These are phyloP conservation scores for Dione juno DNA, from an alignment of 2,888 invertebrate species.

Conservation along the genomic window DNA sequence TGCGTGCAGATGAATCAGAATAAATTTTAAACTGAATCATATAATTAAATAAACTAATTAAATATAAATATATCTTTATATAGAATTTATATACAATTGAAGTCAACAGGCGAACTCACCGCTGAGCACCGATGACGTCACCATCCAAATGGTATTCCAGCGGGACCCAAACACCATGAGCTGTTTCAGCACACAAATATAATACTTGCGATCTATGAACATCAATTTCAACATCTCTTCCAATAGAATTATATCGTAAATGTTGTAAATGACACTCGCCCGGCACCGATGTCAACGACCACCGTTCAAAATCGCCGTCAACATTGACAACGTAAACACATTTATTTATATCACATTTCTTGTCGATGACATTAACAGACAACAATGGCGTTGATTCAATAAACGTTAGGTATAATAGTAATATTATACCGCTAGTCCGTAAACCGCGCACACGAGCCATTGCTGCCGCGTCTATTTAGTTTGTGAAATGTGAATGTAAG, in stretches of 20 bases:
- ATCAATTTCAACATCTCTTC: constrained; percentile 55
- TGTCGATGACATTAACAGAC: constrained; percentile 60
- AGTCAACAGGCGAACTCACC: constrained; percentile 55
- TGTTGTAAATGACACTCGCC: constrained; percentile 55
- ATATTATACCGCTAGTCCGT: constrained; percentile 77
- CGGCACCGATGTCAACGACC: constrained; percentile 69
- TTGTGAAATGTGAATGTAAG: constrained; percentile 31
- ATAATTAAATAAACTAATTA: constrained; percentile 21
- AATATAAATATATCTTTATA: not conserved
- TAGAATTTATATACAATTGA: not conserved
- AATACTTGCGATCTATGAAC: constrained; percentile 57
- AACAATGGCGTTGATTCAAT: constrained; percentile 74
- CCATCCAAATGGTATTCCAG: constrained; percentile 75
- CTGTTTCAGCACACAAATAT: constrained; percentile 69
- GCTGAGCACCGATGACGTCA: constrained; percentile 69
- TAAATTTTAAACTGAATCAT: not conserved
- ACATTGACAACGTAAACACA: constrained; percentile 70
- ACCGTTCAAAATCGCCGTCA: constrained; percentile 61
- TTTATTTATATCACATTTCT: constrained; percentile 58
- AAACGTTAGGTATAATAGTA: constrained; percentile 72
- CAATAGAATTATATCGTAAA: constrained; percentile 46
- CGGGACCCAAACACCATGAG: constrained; percentile 66
- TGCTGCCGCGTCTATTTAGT: constrained; percentile 50
- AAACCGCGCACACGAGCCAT: constrained; percentile 64
- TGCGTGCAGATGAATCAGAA: not conserved